Evolutionary conservation across 2,888 invertebrate genomes (phyloP).

Genomic region (Heteromurus nitidus): DNA sequence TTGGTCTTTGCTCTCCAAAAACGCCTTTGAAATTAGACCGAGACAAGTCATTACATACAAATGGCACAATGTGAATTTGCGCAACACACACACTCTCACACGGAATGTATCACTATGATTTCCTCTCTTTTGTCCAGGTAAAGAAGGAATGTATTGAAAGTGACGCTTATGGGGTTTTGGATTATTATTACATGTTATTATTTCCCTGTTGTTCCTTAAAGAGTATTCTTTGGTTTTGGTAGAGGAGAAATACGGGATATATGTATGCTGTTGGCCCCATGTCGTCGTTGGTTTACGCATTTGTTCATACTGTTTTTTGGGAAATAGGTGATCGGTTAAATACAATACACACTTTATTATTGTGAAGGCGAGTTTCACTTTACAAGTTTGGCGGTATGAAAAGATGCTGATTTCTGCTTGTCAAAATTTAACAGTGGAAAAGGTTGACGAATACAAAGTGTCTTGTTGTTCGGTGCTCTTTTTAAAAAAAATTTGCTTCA

Average conservation of each 20-base stretch:
- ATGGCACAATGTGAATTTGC: slow-evolving; percentile 45
- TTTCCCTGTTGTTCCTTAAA: slow-evolving; percentile 4
- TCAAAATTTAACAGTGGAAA: slow-evolving; percentile 66
- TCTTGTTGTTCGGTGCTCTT: no score
- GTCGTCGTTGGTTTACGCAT: neutral
- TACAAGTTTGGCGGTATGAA: neutral
- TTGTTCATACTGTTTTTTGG: neutral
- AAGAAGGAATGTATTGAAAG: slow-evolving; percentile 45
- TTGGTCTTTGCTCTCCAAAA: slow-evolving; percentile 49
- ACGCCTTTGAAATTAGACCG: slow-evolving; percentile 69
- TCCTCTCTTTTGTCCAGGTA: slow-evolving; percentile 59
- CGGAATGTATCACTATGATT: slow-evolving; percentile 36
- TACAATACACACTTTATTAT: slow-evolving; percentile 5
- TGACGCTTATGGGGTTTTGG: slow-evolving; percentile 31
- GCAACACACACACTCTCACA: slow-evolving; percentile 24
- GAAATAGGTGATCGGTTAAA: slow-evolving; percentile 23
- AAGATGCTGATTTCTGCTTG: slow-evolving; percentile 57
- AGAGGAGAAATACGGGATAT: neutral
- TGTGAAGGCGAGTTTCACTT: neutral
- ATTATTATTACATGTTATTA: slow-evolving; percentile 52
- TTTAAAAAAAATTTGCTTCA: no score
- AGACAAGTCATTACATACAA: slow-evolving; percentile 63
- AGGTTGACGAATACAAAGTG: slow-evolving; percentile 34
- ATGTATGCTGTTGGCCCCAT: neutral
- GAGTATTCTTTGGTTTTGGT: no score